Percentiles rank a stretch among this genome's conserved stretches.
Evolutionary conservation across 2,888 invertebrate species (phyloP).

Genomic region (Xanthorhoe spadicearia): DNA sequence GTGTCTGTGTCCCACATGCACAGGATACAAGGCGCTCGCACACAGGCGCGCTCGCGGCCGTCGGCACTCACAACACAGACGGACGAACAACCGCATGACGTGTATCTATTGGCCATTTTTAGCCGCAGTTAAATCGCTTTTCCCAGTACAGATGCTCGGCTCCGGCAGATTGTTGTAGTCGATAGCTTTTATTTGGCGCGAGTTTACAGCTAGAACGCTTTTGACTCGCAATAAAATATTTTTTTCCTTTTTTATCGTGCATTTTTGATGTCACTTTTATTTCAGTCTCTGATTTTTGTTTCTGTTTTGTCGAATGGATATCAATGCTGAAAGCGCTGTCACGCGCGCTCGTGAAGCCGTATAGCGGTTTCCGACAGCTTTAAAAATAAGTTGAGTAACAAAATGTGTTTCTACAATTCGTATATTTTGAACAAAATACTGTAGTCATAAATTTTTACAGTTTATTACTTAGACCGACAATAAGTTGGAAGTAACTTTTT

Average conservation of each 20-base stretch:
- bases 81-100: conserved; percentile 14
- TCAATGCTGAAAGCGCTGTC: conserved; percentile 7
- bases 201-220: conserved; percentile 21
- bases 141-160: conserved; percentile 6
- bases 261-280: conserved; percentile 21
- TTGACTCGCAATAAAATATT: conserved; percentile 21
- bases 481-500: conserved; percentile 11
- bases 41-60: background rate
- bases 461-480: conserved; percentile 6
- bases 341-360: background rate
- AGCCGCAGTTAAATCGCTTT: conserved; percentile 14
- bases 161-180: conserved; percentile 23
- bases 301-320: conserved; percentile 10
- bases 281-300: conserved; percentile 10
- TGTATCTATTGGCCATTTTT: conserved; percentile 16
- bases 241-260: conserved; percentile 17
- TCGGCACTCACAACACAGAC: conserved; percentile 5
- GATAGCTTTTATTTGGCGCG: conserved; percentile 24
- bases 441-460: background rate
- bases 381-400: background rate
- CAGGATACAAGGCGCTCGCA: background rate
- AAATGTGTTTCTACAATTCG: background rate
- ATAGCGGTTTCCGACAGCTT: background rate
- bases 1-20: background rate
- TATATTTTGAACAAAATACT: background rate